Base-by-base conservation (phyloP, 2,888 invertebrate genomes). In the Platycheirus albimanus region DNA sequence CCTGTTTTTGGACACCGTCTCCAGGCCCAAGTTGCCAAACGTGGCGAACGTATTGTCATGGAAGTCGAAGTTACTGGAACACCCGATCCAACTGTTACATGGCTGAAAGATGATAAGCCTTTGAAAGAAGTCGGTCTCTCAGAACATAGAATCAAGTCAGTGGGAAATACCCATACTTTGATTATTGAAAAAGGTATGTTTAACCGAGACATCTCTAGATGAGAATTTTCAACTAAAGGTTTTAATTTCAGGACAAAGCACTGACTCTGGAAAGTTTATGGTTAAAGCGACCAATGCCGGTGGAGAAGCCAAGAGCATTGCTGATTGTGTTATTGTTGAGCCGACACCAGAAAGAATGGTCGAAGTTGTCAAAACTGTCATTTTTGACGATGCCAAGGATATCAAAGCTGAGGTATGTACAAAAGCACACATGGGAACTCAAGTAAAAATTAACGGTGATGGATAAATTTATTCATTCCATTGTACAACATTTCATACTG, bases 221-320 rank as follows among this genome's bases (percentile, higher is more conserved):
- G 30, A 33, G 1, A 6, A 6, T 33, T 33, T 8, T 33, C 7
- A 3, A 33, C 30, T 33, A 1, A 33, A 33, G 5, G 1, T 33
- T 33, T 33, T 4, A 4, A 33, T 85, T 88, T 30, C 81, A 94
- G 94, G 92, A 84, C 92, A 92, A 86, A 91, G 92, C 28, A 90
- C 92, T 83, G 95, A 97, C 89, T 93, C 94, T 70, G 96, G 96
- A 58, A 94, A 95, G 87, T 96, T 95, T 87, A 95, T 94, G 93
- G 95, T 95, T 11, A 92, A 92, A 85, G 96, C 95, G 8, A 93
- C 93, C 0, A 96, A 96, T 88, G 92, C 94, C 61, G 95, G 94
- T 15, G 96, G 96, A n/a, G 95, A 95, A 90, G 95, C 95, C n/a
- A 94, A 94, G 88, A 95, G 95, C 89, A 94, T 95, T 84, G 96